These are phyloP conservation scores for Drosophila anomalata DNA, from an alignment of 2,888 invertebrate genomes.

Conservation along the genomic window DNA sequence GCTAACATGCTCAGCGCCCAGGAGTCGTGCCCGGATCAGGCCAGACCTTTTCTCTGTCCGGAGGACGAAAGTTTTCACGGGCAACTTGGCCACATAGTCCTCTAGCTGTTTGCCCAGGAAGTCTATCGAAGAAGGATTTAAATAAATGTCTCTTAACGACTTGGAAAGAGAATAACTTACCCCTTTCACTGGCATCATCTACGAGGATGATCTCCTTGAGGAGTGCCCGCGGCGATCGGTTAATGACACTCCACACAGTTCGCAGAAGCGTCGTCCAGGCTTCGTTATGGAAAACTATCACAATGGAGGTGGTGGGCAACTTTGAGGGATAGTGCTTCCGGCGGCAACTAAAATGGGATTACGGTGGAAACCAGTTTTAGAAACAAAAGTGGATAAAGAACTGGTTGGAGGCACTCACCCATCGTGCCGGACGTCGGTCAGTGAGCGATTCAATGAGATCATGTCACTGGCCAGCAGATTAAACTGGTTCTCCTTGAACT, in stretches of 20 bases:
- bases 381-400: too few relatives aligned
- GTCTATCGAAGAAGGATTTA: constrained; percentile 85
- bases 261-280: constrained; percentile 98
- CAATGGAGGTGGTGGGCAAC: constrained; percentile 96
- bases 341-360: constrained; percentile 87
- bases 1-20: constrained; percentile 96
- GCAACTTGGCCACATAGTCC: constrained; percentile 93
- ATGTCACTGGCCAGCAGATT: constrained; percentile 98
- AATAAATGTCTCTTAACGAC: not conserved
- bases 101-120: constrained; percentile 95
- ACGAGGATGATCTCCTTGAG: constrained; percentile 98
- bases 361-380: not conserved
- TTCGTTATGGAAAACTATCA: constrained; percentile 99
- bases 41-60: constrained; percentile 97
- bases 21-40: constrained; percentile 95
- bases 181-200: constrained; percentile 98
- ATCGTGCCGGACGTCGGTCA: constrained; percentile 96
- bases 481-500: constrained; percentile 99
- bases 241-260: constrained; percentile 98
- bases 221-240: constrained; percentile 94
- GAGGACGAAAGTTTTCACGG: constrained; percentile 93
- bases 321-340: constrained; percentile 90
- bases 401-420: constrained; percentile 87
- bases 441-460: constrained; percentile 97
- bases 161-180: constrained; percentile 83